Evolutionary conservation across 1,140 invertebrate species (phyloP).

Genomic region (Microplitis demolitor): DNA sequence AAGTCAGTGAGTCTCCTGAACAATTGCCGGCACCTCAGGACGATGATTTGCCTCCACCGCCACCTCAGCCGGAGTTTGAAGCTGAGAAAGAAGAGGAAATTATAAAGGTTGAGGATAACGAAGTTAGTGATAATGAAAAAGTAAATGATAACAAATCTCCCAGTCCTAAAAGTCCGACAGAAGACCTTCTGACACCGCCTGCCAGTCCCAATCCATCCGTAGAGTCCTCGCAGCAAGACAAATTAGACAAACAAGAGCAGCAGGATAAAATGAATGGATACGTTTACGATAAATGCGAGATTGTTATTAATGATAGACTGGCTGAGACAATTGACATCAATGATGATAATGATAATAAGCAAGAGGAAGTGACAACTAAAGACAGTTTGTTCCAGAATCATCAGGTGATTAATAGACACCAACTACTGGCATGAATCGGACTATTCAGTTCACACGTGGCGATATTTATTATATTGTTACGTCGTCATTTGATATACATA

Average conservation of each 20-base stretch:
- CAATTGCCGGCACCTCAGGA: not conserved
- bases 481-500: constrained; percentile 6
- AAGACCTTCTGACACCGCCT: constrained; percentile 39
- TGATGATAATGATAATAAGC: constrained; percentile 5
- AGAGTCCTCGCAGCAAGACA: constrained; percentile 38
- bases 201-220: constrained; percentile 38
- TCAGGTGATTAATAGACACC: constrained; percentile 56
- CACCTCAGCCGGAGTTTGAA: constrained; percentile 1
- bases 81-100: too few species aligned
- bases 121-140: not conserved
- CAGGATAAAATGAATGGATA: too few species aligned
- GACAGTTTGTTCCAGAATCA: constrained; percentile 43
- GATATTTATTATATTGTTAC: not conserved
- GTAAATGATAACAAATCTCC: not conserved
- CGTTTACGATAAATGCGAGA: constrained; percentile 29
- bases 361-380: constrained; percentile 32
- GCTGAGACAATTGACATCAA: constrained; percentile 26
- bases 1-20: not conserved
- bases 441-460: constrained; percentile 28
- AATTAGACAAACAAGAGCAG: too few species aligned
- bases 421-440: constrained; percentile 51
- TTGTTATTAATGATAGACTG: constrained; percentile 38
- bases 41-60: constrained; percentile 34
- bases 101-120: not conserved
- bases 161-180: constrained; percentile 28